Base-by-base conservation (phyloP, 2,888 invertebrate species). In the Chironomus riparius region DNA sequence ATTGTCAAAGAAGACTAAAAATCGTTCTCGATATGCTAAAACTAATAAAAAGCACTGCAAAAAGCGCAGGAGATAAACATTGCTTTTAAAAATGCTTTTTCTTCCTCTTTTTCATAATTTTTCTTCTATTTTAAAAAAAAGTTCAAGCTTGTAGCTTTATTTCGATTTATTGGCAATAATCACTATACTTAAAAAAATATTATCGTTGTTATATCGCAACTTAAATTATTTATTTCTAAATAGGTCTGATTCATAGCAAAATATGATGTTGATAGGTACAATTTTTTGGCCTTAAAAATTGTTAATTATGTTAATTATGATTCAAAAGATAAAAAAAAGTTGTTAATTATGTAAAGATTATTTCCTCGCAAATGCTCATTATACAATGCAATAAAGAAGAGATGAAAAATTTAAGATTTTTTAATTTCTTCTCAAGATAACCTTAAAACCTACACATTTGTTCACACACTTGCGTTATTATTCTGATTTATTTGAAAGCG, bases 1-100 rank as follows among this genome's bases (percentile, higher is more conserved):
- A 24, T 24, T 65, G 24, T 65, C 65, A 13, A 65, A 65, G 21
- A 65, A 65, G 21, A 22, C 65, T 13, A 68, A 21, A 22, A 28
- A n/a, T 12, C 56, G 71, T 21, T 74, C 74, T 15, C 47, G 21
- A 28, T 74, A 68, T 48, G 68, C 68, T 21, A 74, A 74, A 48
- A 15, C 47, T 47, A 74, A 74, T 28, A 72, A 62, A 62, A 38
- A 10, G 38, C 38, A 38, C 38, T 68, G 68, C 61, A 61, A 24
- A 12, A 74, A 48, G 68, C 65, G 48, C 47, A 28, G 72, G 28
- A 50, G 56, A 56, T 56, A 56, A 10, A 10, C 38, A 38, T 65
- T 18, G 18, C 56, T 56, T 56, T 18, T 56, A 12, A 50, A 50
- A 50, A 50, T 50, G 50, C 50, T 50, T 50, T n/a, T 50, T 50